Evolutionary conservation across 2,888 invertebrate species (phyloP), one percentile per base, ranked within the genome.

Genomic region (Drosophila mulleri): DNA sequence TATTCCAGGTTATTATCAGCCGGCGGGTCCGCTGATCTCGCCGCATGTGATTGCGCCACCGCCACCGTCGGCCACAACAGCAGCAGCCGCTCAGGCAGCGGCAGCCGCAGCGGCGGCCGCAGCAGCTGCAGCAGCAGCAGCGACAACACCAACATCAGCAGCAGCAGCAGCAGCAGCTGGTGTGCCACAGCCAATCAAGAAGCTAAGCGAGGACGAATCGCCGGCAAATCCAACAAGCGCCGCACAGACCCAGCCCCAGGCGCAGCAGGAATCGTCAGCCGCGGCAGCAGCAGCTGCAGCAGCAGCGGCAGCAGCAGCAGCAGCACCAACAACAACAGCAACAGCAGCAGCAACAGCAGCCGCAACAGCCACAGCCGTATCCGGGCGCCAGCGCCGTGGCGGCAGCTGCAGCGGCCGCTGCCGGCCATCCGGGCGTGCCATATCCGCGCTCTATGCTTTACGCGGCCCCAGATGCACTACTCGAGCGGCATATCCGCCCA

Each of bases 11-110:
- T 97, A 97, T 93, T 98, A 97, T 94, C 98, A 98, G 94, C 98
- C 98, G 86, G 97, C 98, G 86, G 98, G 98, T 78, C 98, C 98
- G 84, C 94, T 98, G 93, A 97, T 98, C 91, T 96, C 95, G 82
- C 95, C 96, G 85, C 94, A 94, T 80, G 94, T 95, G 72, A 88
- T 90, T 93, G 94, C 89, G 56, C 80, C 89, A 53, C 86, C 88
- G 76, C 91, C 90, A 57, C 81, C 87, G 67, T 58, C 75, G 53
- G 53, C 73, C 26, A 47, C 78, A 75, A 71, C 90, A 74, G 75
- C 78, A 72, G 63, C 78, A 72, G 78, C 89, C 82, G 70, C 84
- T 64, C 80, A 66, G 74, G 79, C 83, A 86, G 81, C 82, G 82
- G 78, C 85, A 84, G 50, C 58, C 69, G 71, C 80, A 65, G 64